Conservation (phyloP, 2,888 invertebrate species). For the Limnephilus rhombicus region DNA sequence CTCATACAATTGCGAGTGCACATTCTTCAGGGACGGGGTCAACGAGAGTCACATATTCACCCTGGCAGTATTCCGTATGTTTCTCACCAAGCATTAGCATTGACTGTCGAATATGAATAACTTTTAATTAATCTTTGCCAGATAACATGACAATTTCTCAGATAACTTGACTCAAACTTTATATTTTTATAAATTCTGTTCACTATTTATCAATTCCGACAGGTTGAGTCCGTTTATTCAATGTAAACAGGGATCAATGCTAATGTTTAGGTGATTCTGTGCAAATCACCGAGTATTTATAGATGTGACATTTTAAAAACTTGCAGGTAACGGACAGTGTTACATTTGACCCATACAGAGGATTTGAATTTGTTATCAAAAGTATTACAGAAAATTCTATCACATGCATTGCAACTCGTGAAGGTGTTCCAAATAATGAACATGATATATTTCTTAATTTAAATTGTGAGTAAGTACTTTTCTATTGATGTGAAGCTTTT, state of each 20-base stretch:
- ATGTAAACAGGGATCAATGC: constrained; percentile 17
- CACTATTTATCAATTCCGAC: not conserved
- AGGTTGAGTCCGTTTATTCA: not conserved
- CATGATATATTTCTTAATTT: constrained; percentile 65
- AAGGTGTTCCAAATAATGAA: constrained; percentile 59
- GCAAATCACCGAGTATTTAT: not conserved
- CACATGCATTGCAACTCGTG: constrained; percentile 68
- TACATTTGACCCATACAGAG: constrained; percentile 73
- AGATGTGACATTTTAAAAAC: constrained; percentile 39
- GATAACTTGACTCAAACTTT: not conserved
- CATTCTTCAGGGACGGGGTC: constrained; percentile 40
- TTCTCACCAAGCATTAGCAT: constrained; percentile 40
- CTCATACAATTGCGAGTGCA: constrained; percentile 54
- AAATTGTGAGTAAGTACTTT: constrained; percentile 67
- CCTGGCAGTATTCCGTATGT: constrained; percentile 59
- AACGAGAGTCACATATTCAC: constrained; percentile 14
- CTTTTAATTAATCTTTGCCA: not conserved
- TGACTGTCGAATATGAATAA: constrained; percentile 4
- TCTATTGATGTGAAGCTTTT: constrained; percentile 60
- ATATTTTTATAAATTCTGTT: not conserved
- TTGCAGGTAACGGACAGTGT: constrained; percentile 69
- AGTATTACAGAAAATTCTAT: constrained; percentile 69
- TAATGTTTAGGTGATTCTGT: constrained; percentile 22
- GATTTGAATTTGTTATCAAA: constrained; percentile 71
- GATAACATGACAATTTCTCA: not conserved